Evolutionary conservation across 2,113 vertebrate genomes (phyloP).

Genomic region (Tonatia bakeri): DNA sequence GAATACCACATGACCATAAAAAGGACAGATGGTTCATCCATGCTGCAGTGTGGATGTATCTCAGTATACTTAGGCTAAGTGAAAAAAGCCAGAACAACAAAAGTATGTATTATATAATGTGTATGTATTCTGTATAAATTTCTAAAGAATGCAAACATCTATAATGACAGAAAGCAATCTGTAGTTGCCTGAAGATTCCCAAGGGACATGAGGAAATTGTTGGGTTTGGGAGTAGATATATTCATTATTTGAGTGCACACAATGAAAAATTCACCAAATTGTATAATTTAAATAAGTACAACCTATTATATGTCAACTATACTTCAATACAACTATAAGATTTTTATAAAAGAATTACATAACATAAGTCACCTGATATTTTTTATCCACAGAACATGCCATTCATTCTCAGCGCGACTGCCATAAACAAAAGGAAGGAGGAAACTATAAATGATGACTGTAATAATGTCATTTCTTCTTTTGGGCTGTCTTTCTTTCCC

Average conservation of each 20-base stretch:
- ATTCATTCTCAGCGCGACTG: neutral
- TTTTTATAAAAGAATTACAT: neutral
- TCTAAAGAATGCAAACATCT: neutral
- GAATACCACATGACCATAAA: neutral
- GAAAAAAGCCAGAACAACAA: neutral
- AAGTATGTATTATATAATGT: neutral
- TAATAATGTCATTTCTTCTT: neutral
- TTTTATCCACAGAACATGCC: neutral
- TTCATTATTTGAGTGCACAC: neutral
- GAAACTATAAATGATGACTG: neutral
- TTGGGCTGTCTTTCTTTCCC: neutral
- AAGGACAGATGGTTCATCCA: neutral
- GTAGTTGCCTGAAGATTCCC: neutral
- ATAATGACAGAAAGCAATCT: neutral
- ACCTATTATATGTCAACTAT: neutral
- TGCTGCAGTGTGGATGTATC: neutral
- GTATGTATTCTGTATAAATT: neutral
- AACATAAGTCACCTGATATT: neutral
- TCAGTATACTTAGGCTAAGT: neutral
- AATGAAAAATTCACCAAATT: neutral
- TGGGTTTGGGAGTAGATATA: neutral
- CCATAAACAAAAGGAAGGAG: neutral
- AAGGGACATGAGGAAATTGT: neutral
- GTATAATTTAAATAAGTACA: neutral
- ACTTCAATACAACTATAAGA: neutral